These are phyloP conservation scores for Strigamia maritima DNA, from an alignment of 2,888 invertebrate genomes.

Conservation along the genomic window DNA sequence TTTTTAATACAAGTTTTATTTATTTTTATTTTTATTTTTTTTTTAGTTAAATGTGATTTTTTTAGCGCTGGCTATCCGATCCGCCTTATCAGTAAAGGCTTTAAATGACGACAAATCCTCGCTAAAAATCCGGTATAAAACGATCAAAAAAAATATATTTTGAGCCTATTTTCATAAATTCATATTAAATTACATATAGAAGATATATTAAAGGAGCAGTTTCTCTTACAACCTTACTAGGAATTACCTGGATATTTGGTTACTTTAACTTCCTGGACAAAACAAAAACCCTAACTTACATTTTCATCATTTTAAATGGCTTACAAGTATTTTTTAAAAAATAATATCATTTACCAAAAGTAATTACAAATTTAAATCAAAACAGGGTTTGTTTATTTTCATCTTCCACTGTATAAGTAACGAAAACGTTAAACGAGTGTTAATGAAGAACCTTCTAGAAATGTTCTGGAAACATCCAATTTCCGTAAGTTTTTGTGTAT, in stretches of 20 bases:
- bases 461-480: background rate
- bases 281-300: background rate
- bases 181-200: background rate
- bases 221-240: constrained; percentile 14
- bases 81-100: background rate
- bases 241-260: constrained; percentile 22
- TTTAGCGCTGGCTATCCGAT: background rate
- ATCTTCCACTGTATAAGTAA: constrained; percentile 12
- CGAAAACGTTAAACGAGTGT: background rate
- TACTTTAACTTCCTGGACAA: background rate
- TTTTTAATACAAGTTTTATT: background rate
- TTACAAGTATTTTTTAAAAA: background rate
- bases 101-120: background rate
- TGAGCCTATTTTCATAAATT: background rate
- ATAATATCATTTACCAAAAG: background rate
- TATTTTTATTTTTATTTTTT: background rate
- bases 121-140: background rate
- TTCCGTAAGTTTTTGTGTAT: background rate
- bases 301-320: constrained; percentile 7
- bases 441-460: background rate
- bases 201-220: background rate
- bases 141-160: background rate
- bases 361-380: background rate
- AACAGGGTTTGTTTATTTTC: constrained; percentile 34
- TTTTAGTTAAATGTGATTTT: constrained; percentile 7